Conservation (phyloP, 2,888 invertebrate species). For the Sericinus montela region DNA sequence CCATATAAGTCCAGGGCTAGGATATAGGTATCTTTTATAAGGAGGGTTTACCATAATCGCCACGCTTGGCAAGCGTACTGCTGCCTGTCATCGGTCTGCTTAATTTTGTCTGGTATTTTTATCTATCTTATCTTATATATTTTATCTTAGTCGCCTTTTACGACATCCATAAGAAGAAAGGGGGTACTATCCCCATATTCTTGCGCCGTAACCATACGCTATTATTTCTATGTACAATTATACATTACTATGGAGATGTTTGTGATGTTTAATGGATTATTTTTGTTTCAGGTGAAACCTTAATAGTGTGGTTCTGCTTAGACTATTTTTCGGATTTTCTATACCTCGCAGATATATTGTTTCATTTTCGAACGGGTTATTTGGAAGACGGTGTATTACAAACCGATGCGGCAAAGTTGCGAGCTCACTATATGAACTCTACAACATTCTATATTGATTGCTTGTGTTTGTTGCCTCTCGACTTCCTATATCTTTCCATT, state of each 20-base stretch:
- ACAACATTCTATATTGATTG: constrained; percentile 99
- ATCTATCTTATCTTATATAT: no score
- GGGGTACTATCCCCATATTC: no score
- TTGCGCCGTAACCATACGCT: no score
- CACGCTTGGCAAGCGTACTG: no score
- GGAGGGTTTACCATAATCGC: no score
- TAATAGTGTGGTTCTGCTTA: constrained; percentile 96
- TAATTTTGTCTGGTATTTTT: no score
- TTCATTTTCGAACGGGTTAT: constrained; percentile 98
- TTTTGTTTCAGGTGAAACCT: constrained; percentile 85
- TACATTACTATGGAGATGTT: not conserved
- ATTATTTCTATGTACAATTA: no score
- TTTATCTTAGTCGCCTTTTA: no score
- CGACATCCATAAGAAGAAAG: no score
- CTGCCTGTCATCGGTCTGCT: no score
- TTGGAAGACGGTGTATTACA: constrained; percentile 98
- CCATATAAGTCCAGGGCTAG: no score
- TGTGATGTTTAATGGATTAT: constrained; percentile 9
- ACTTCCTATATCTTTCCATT: constrained; percentile 98
- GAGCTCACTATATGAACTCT: constrained; percentile 98
- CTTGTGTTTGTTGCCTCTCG: constrained; percentile 97
- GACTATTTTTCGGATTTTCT: constrained; percentile 98
- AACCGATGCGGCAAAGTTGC: constrained; percentile 94
- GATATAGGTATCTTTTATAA: no score
- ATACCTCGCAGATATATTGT: constrained; percentile 96